Conservation (phyloP, 2,113 vertebrate species). For the Myrmecophaga tridactyla region DNA sequence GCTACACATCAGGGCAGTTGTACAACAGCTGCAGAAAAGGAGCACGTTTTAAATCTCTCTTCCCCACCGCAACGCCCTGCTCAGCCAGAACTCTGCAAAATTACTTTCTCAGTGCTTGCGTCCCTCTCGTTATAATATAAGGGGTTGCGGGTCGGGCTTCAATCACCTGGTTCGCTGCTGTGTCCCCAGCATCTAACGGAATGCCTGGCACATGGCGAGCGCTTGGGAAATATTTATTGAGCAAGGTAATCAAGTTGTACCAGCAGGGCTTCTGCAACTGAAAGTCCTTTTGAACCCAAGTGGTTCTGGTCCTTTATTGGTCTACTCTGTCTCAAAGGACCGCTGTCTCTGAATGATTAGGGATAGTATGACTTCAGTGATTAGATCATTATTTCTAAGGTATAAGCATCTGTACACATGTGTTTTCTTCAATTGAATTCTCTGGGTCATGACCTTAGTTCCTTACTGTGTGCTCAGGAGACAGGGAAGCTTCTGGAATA, state of each 20-base stretch:
- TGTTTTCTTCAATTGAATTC: not conserved
- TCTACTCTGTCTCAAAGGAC: not conserved
- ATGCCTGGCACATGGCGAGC: not conserved
- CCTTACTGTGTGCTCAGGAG: not conserved
- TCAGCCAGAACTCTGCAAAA: not conserved
- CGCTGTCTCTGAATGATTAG: not conserved
- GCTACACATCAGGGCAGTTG: not conserved
- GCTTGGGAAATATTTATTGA: not conserved
- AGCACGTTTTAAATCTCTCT: not conserved
- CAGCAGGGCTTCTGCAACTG: not conserved
- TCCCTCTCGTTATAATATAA: not conserved
- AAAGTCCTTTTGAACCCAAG: not conserved
- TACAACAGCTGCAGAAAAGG: not conserved
- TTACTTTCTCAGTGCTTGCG: not conserved
- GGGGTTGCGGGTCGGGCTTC: not conserved
- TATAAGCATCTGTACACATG: not conserved
- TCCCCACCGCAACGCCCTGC: not conserved
- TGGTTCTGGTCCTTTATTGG: not conserved
- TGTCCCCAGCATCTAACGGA: not conserved
- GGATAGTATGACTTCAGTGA: not conserved
- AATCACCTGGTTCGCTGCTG: not conserved
- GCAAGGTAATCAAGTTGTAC: not conserved
- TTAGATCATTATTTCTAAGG: not conserved
- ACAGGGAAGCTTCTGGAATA: not conserved
- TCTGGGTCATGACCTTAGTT: not conserved